A percentile compares a stretch with the other conserved stretches of the same genome.
Evolutionary conservation across 2,113 vertebrate species (phyloP).

Genomic region (Shinisaurus crocodilurus): DNA sequence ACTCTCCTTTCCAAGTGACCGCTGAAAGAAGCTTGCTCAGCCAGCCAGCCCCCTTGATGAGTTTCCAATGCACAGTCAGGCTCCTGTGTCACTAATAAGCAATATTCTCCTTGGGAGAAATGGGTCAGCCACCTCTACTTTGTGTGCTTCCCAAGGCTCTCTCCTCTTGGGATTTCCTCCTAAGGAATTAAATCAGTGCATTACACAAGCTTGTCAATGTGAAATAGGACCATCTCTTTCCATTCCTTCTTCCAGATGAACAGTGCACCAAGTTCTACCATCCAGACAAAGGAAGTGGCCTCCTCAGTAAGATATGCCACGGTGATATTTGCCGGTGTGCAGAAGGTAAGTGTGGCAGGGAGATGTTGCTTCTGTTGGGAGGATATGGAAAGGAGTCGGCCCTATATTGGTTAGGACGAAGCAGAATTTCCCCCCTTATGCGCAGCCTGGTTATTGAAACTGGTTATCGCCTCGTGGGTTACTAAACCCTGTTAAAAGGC

Average conservation of each 20-base stretch:
- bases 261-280: conserved; percentile 69
- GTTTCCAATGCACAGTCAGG: background rate
- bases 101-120: background rate
- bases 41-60: background rate
- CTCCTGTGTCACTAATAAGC: background rate
- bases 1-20: background rate
- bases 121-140: too few species aligned
- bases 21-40: background rate
- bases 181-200: background rate
- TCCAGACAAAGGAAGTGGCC: conserved; percentile 29
- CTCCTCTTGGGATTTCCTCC: too few species aligned
- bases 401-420: too few species aligned
- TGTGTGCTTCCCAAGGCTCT: background rate
- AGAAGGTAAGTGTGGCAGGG: conserved; percentile 57
- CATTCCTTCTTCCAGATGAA: conserved; percentile 54
- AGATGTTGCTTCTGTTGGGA: background rate
- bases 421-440: too few species aligned
- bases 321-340: conserved; percentile 68
- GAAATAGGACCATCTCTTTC: background rate
- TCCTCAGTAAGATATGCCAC: conserved; percentile 69
- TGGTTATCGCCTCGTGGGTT: too few species aligned
- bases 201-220: too few species aligned
- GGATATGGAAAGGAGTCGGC: too few species aligned
- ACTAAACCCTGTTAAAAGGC: too few species aligned
- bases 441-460: too few species aligned